These are phyloP conservation scores for Parambassis ranga DNA, from an alignment of 2,797 vertebrate species.

Conservation along the genomic window DNA sequence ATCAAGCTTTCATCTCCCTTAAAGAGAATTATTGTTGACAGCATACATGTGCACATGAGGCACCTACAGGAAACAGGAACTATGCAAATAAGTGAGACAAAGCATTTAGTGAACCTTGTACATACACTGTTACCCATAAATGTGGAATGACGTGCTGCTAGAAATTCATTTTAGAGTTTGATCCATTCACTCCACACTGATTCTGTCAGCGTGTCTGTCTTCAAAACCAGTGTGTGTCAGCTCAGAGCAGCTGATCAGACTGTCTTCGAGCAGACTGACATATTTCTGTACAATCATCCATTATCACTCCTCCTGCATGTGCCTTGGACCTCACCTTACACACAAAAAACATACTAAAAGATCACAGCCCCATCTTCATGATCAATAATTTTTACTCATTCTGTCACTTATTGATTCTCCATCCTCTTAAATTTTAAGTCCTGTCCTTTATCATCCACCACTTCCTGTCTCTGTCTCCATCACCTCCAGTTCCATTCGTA, in stretches of 20 bases:
- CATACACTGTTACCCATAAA: too few species aligned
- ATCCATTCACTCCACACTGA: neutral
- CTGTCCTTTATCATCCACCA: slow-evolving; percentile 43
- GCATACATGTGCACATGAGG: neutral
- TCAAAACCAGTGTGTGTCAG: neutral
- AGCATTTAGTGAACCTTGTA: neutral
- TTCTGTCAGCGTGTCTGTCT: neutral
- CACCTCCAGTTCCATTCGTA: slow-evolving; percentile 88
- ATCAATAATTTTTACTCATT: slow-evolving; percentile 10
- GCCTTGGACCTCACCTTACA: too few species aligned
- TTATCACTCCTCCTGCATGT: too few species aligned
- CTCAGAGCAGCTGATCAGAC: neutral
- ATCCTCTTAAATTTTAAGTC: slow-evolving; percentile 25
- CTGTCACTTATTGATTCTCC: slow-evolving; percentile 32
- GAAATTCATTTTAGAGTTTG: neutral
- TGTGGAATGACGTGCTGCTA: neutral
- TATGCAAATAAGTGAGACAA: too few species aligned
- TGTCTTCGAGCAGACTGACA: neutral
- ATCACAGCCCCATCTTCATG: slow-evolving; percentile 1
- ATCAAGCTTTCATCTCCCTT: neutral
- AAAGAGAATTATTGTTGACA: neutral
- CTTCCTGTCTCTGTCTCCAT: slow-evolving; percentile 67
- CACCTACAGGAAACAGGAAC: too few species aligned
- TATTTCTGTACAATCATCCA: too few species aligned
- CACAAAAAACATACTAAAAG: neutral